Conservation (phyloP, 35 echinoderm and acorn worm genomes). For the Strongylocentrotus purpuratus region DNA sequence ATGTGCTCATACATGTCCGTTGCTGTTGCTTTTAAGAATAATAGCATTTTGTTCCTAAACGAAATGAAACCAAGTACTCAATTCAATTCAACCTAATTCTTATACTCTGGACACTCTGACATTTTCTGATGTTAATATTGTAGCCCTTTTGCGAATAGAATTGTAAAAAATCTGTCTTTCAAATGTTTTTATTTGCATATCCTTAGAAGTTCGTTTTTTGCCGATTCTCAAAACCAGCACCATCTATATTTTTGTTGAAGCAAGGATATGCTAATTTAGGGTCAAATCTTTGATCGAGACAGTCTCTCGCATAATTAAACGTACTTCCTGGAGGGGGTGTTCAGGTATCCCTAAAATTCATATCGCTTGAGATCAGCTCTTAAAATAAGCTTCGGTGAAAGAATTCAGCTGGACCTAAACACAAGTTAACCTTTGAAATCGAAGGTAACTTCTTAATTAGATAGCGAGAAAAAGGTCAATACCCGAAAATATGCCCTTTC, state of each 20-base stretch:
- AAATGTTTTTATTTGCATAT: too few species aligned
- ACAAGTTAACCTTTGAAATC: background rate
- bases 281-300: background rate
- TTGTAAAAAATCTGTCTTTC: too few species aligned
- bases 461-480: constrained; percentile 13
- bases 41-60: too few species aligned
- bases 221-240: background rate
- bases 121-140: too few species aligned
- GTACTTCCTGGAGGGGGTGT: background rate
- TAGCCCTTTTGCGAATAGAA: too few species aligned
- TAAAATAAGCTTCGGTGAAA: background rate
- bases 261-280: constrained; percentile 21
- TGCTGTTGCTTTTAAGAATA: too few species aligned
- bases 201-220: too few species aligned
- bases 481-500: constrained; percentile 7
- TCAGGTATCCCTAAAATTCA: background rate
- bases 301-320: background rate
- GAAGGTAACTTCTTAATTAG: constrained; percentile 46
- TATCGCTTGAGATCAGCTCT: constrained; percentile 18
- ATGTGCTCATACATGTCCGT: too few species aligned
- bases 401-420: background rate
- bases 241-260: background rate
- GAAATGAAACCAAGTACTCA: too few species aligned
- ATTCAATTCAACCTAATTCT: too few species aligned
- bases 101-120: too few species aligned